These are phyloP conservation scores for Polyergus mexicanus DNA, from an alignment of 1,140 invertebrate genomes.

Conservation along the genomic window DNA sequence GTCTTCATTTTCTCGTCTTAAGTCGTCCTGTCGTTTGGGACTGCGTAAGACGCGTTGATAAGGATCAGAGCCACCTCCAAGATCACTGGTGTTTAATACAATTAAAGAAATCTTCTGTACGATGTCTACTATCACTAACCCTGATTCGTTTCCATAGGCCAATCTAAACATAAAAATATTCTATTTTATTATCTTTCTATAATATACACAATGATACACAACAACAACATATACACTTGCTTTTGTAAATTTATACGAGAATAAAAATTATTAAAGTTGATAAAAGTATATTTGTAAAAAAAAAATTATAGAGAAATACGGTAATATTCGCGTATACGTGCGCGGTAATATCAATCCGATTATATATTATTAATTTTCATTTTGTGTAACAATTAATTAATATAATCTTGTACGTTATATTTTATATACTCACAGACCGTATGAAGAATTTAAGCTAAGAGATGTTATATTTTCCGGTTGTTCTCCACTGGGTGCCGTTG, in stretches of 20 bases:
- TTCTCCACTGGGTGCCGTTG: slow-evolving; percentile 93
- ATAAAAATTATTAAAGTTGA: background rate
- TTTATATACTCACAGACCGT: slow-evolving; percentile 95
- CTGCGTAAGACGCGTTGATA: slow-evolving; percentile 95
- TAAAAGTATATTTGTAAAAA: too few species aligned
- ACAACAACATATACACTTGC: too few species aligned
- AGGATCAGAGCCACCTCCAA: slow-evolving; percentile 96
- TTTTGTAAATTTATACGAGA: background rate
- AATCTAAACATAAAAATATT: slow-evolving; percentile 88
- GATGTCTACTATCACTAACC: slow-evolving; percentile 97
- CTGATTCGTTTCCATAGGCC: slow-evolving; percentile 98
- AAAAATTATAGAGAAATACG: too few species aligned
- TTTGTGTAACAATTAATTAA: background rate
- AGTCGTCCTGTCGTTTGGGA: slow-evolving; percentile 90
- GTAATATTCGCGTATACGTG: too few species aligned
- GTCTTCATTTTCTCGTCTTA: slow-evolving; percentile 88
- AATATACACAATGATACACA: background rate
- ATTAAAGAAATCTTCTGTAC: slow-evolving; percentile 96
- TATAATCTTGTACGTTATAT: slow-evolving; percentile 1
- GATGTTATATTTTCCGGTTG: slow-evolving; percentile 94
- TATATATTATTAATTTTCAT: background rate
- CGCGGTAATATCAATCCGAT: background rate
- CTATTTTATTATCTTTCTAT: background rate
- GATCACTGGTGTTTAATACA: slow-evolving; percentile 94
- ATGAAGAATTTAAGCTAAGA: slow-evolving; percentile 97